Evolutionary conservation across 2,888 invertebrate genomes (phyloP).

Genomic region (Erebia aethiops): DNA sequence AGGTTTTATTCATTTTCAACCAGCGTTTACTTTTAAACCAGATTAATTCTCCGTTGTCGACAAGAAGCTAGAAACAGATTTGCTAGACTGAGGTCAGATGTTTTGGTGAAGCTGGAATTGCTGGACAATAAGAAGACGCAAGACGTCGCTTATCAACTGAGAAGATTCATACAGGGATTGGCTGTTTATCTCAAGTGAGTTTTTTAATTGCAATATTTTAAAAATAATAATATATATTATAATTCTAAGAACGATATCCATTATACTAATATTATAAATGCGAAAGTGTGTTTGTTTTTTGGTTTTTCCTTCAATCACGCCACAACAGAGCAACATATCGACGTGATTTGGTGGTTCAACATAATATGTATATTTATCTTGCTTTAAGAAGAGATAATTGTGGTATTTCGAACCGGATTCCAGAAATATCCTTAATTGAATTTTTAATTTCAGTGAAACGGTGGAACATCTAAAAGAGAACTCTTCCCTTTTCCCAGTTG

Average conservation of each 20-base stretch:
- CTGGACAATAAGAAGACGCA: conserved; percentile 99
- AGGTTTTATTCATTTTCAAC: neutral
- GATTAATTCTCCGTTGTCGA: conserved; percentile 95
- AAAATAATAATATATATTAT: too few species aligned
- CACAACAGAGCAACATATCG: too few species aligned
- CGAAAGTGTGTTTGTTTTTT: too few species aligned
- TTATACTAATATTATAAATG: too few species aligned
- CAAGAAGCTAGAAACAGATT: conserved; percentile 95
- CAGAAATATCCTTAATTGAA: neutral
- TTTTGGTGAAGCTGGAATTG: conserved; percentile 97
- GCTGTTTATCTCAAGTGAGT: conserved; percentile 84
- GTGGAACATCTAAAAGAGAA: conserved; percentile 89
- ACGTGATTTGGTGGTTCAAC: too few species aligned
- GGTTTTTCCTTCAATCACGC: too few species aligned
- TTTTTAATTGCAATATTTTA: neutral
- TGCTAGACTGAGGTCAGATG: conserved; percentile 93
- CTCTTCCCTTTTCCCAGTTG: conserved; percentile 94
- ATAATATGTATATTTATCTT: too few species aligned
- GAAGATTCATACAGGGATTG: conserved; percentile 92
- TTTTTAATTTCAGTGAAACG: conserved; percentile 86
- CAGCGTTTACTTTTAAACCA: conserved; percentile 50
- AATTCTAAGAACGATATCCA: too few species aligned
- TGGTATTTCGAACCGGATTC: neutral
- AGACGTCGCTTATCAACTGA: conserved; percentile 93
- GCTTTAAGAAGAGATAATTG: neutral